Base-by-base conservation (phyloP, 2,888 invertebrate genomes). In the Acleris cristana region DNA sequence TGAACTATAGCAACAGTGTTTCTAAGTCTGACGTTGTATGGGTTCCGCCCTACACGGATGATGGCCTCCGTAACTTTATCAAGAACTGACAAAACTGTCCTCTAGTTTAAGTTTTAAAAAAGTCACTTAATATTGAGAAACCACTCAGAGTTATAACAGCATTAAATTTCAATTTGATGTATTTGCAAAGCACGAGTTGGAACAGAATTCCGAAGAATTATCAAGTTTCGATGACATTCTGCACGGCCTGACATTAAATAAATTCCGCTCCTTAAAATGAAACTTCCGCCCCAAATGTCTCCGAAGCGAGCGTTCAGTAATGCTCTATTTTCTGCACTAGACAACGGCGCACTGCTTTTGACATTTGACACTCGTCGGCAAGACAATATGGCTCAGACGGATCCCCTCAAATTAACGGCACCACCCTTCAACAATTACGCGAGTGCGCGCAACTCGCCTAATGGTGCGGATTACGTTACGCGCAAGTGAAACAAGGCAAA, bases 371-470 rank as follows among this genome's bases (percentile, higher is more conserved):
- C 88, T 84, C 79, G 78, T 82, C 71, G 71, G 72, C 70, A 75
- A 77, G 82, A 85, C 87, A 85, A 87, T 83, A 84, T 80, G 82
- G 78, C 84, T 75, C 75, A 75, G 68, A 71, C 72, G 75, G 81
- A 79, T 83, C 86, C 85, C 82, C 82, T 83, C 84, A 79, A 85
- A 88, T 88, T 87, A 87, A 86, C 89, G 87, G 81, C 81, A 80
- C 80, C 88, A 88, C 90, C 90, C 91, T 85, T 78, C 85, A 81
- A 85, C 88, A 88, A 89, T 89, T 88, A 87, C 79, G 78, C 78
- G 79, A 78, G 76, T 80, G 79, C 80, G 81, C 83, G 80, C 82
- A 80, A 85, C 82, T 81, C 75, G 83, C 77, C 82, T 90, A 90
- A 90, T 90, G 88, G 86, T 73, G 72, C 77, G 87, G 88, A 90